A percentile compares a stretch with the other conserved stretches of the same genome.
Evolutionary conservation across 1,140 invertebrate species (phyloP).

Genomic region (Ceratitis capitata): DNA sequence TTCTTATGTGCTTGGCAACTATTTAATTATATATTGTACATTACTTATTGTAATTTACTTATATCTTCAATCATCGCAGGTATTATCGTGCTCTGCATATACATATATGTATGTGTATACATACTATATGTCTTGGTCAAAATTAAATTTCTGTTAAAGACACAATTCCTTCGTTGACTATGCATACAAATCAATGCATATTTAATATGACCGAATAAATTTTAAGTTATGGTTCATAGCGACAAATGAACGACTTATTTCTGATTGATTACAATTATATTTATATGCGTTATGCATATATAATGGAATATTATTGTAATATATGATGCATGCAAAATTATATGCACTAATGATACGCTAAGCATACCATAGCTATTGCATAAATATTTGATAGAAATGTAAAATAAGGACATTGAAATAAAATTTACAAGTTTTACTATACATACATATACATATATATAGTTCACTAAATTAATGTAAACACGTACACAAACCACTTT

Average conservation of each 20-base stretch:
- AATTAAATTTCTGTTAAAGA: not conserved
- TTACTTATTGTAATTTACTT: no score
- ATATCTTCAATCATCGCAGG: no score
- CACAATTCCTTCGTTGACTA: not conserved
- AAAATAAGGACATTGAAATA: not conserved
- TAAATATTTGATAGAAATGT: not conserved
- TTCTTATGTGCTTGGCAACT: no score
- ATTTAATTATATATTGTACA: no score
- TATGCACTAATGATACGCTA: not conserved
- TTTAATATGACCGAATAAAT: not conserved
- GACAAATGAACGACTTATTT: not conserved
- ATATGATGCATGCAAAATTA: not conserved
- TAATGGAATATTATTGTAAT: not conserved
- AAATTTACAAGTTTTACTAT: not conserved
- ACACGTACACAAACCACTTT: no score
- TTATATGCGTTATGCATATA: not conserved
- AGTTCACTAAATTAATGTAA: not conserved
- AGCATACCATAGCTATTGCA: not conserved
- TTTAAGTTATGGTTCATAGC: not conserved
- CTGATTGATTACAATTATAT: not conserved
- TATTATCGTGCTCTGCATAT: no score
- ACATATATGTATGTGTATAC: no score
- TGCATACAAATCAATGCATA: not conserved
- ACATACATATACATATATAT: not conserved
- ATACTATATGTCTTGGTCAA: no score